Conservation (phyloP, 2,113 vertebrate species). For the Brachyistius frenatus region DNA sequence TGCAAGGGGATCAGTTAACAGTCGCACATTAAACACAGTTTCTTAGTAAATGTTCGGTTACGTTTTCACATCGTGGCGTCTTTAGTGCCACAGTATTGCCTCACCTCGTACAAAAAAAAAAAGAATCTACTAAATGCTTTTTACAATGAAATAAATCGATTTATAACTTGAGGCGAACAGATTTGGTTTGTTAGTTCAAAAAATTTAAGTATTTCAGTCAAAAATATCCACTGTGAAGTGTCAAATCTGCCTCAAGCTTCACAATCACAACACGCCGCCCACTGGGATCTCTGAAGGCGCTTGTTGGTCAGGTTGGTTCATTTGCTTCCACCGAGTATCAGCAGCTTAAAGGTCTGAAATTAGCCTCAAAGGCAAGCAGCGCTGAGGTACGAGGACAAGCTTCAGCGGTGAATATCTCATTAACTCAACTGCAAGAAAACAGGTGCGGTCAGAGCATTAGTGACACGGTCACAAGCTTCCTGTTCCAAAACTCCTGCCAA, state of each 20-base stretch:
- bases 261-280: conserved; percentile 5
- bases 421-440: conserved; percentile 42
- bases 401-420: conserved; percentile 64
- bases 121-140: neutral
- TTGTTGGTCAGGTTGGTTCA: conserved; percentile 54
- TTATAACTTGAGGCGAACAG: neutral
- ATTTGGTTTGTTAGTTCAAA: no score
- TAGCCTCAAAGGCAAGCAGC: conserved; percentile 52
- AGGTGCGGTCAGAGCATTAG: conserved; percentile 25
- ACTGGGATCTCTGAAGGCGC: conserved; percentile 25
- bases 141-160: neutral
- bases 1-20: neutral
- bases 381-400: conserved; percentile 29
- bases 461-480: conserved; percentile 1
- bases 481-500: conserved; percentile 6
- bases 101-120: neutral
- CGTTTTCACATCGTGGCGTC: neutral
- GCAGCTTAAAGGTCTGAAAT: conserved; percentile 75
- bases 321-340: conserved; percentile 62
- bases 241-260: neutral
- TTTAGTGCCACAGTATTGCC: neutral
- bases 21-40: conserved; percentile 7
- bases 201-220: no score
- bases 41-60: neutral
- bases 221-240: neutral